Conservation (phyloP, 2,888 invertebrate species). For the Netelia fuscicornis region DNA sequence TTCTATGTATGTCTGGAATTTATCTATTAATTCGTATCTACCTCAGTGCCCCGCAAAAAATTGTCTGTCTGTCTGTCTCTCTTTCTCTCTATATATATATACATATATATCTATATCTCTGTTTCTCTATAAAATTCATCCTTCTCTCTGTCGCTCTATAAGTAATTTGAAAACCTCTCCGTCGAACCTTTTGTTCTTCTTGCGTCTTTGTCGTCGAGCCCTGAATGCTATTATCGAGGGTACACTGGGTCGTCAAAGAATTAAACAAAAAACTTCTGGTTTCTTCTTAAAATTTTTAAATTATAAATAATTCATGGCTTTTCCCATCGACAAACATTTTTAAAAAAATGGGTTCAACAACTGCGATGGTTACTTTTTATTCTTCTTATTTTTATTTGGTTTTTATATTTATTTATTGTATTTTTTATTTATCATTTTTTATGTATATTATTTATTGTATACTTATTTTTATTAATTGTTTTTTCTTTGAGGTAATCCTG, state of each 20-base stretch:
- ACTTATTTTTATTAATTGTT: too few species aligned
- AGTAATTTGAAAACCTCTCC: slow-evolving; percentile 21
- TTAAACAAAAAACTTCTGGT: too few species aligned
- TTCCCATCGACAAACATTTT: too few species aligned
- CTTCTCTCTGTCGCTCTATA: slow-evolving; percentile 24
- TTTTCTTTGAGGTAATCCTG: too few species aligned
- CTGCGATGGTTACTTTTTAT: too few species aligned
- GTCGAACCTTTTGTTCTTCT: slow-evolving; percentile 28
- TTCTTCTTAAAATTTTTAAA: not conserved
- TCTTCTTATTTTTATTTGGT: too few species aligned
- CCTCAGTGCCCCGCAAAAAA: not conserved
- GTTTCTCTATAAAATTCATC: not conserved
- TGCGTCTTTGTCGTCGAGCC: not conserved
- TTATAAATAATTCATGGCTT: not conserved
- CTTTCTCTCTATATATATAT: not conserved
- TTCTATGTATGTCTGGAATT: slow-evolving; percentile 5
- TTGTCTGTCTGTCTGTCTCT: slow-evolving; percentile 18
- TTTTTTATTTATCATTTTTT: too few species aligned
- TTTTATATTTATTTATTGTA: too few species aligned
- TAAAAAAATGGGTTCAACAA: too few species aligned
- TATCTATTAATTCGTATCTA: not conserved
- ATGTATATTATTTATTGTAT: too few species aligned
- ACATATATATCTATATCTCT: not conserved
- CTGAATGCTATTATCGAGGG: not conserved
- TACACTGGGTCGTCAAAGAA: not conserved